Evolutionary conservation across 2,797 vertebrate genomes (phyloP).

Genomic region (Sylvia borin): DNA sequence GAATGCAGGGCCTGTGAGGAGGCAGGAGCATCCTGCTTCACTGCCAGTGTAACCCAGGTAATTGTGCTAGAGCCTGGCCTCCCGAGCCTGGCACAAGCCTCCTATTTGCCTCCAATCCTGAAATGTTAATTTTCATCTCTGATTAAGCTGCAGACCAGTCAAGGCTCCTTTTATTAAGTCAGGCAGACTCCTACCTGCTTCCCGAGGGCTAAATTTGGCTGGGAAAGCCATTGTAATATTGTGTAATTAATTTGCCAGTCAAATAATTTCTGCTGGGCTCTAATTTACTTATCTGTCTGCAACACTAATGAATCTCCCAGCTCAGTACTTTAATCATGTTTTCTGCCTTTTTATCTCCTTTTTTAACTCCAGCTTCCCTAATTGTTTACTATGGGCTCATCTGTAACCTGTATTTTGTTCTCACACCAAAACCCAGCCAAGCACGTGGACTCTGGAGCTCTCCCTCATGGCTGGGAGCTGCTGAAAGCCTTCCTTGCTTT

Average conservation of each 20-base stretch:
- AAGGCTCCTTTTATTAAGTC: slow-evolving; percentile 36
- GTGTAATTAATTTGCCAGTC: slow-evolving; percentile 56
- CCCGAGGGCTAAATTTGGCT: slow-evolving; percentile 8
- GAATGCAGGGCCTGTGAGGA: background rate
- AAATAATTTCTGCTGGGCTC: slow-evolving; percentile 46
- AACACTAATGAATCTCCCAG: slow-evolving; percentile 5
- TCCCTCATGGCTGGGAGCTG: background rate
- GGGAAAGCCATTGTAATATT: slow-evolving; percentile 7
- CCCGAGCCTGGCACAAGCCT: background rate
- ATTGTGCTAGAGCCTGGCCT: background rate
- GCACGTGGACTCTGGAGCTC: too few relatives aligned
- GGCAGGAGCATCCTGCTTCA: background rate
- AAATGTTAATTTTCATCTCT: background rate
- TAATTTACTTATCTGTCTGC: slow-evolving; percentile 36
- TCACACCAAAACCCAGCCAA: background rate
- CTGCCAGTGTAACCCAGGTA: background rate
- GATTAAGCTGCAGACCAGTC: background rate
- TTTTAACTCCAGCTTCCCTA: background rate
- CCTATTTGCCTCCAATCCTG: background rate
- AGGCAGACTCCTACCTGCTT: slow-evolving; percentile 28
- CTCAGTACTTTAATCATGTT: background rate
- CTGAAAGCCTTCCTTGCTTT: background rate
- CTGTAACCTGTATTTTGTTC: background rate
- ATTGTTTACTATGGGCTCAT: background rate
- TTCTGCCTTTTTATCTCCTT: slow-evolving; percentile 14